Evolutionary conservation across 2,888 invertebrate species (phyloP).

Genomic region (Ectemnius cavifrons): DNA sequence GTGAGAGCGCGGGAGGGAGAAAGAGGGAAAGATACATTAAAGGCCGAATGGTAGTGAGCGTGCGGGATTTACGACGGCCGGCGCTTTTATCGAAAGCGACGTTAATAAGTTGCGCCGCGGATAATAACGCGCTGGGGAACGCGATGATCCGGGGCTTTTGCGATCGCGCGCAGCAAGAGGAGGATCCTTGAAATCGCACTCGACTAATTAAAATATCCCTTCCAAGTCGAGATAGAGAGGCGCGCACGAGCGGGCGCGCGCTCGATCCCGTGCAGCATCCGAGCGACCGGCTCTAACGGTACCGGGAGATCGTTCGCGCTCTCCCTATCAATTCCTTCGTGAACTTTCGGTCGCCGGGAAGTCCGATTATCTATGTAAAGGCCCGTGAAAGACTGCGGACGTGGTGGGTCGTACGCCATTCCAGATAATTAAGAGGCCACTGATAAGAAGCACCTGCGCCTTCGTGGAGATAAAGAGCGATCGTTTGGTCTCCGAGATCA

Average conservation of each 20-base stretch:
- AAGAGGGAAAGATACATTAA: slow-evolving; percentile 55
- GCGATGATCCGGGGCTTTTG: background rate
- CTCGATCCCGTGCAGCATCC: background rate
- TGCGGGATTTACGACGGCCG: slow-evolving; percentile 32
- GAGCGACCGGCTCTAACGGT: background rate
- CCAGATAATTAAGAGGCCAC: too few relatives aligned
- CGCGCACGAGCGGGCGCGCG: background rate
- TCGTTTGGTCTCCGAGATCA: too few relatives aligned
- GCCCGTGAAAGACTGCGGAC: too few relatives aligned
- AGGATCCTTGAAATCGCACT: background rate
- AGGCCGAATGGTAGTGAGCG: slow-evolving; percentile 49
- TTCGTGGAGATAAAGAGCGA: too few relatives aligned
- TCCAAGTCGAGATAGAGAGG: slow-evolving; percentile 4
- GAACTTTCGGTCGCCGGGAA: background rate
- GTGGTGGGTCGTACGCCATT: too few relatives aligned
- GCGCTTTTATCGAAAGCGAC: slow-evolving; percentile 37
- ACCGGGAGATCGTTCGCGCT: background rate
- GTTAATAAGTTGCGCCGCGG: slow-evolving; percentile 40
- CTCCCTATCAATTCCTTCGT: background rate
- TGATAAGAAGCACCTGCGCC: too few relatives aligned
- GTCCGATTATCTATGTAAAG: too few relatives aligned
- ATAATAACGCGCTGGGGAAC: slow-evolving; percentile 43
- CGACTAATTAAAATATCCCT: slow-evolving; percentile 15
- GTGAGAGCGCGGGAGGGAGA: too few relatives aligned
- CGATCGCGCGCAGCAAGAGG: too few relatives aligned